A percentile compares a stretch with the other conserved stretches of the same genome.
phyloP scores from a whole-genome alignment of 1,140 invertebrate species.

The Phymastichus coffea region DNA sequence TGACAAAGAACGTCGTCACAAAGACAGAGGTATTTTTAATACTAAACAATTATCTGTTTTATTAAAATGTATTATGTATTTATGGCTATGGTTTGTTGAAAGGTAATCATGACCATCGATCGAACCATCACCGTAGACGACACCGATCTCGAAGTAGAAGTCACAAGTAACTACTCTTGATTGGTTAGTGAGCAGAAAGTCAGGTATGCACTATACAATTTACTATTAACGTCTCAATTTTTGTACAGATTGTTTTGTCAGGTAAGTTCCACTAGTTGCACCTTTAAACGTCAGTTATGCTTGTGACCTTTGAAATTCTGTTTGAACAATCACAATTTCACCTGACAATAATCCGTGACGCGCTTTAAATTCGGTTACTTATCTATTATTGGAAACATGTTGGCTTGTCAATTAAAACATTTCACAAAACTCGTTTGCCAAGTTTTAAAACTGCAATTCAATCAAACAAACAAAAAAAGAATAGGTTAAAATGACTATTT shows the following conservation, averaged over 20 bases:
- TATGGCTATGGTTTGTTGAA: no score
- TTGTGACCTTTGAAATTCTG: constrained; percentile 42
- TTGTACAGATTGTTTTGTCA: constrained; percentile 54
- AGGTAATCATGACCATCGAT: constrained; percentile 52
- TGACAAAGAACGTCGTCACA: constrained; percentile 48
- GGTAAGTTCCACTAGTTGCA: constrained; percentile 57
- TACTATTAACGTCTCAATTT: constrained; percentile 57
- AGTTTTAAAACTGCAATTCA: constrained; percentile 6
- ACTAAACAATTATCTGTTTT: not conserved
- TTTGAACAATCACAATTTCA: constrained; percentile 35
- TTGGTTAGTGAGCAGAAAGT: constrained; percentile 57
- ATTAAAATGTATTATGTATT: not conserved
- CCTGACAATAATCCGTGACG: not conserved
- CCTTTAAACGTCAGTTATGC: constrained; percentile 50
- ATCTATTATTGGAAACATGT: not conserved
- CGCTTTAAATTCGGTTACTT: constrained; percentile 6
- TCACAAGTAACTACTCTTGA: constrained; percentile 58
- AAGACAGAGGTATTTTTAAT: constrained; percentile 47
- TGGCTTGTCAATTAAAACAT: constrained; percentile 5
- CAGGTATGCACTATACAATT: constrained; percentile 56
- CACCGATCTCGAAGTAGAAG: constrained; percentile 56
- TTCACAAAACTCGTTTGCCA: not conserved
- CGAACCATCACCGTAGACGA: constrained; percentile 48
- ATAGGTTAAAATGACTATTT: constrained; percentile 18
- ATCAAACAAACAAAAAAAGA: not conserved